Conservation (phyloP, 30 jellyfish, hydroid and myxozoan genomes). For the Chironex yamaguchii region DNA sequence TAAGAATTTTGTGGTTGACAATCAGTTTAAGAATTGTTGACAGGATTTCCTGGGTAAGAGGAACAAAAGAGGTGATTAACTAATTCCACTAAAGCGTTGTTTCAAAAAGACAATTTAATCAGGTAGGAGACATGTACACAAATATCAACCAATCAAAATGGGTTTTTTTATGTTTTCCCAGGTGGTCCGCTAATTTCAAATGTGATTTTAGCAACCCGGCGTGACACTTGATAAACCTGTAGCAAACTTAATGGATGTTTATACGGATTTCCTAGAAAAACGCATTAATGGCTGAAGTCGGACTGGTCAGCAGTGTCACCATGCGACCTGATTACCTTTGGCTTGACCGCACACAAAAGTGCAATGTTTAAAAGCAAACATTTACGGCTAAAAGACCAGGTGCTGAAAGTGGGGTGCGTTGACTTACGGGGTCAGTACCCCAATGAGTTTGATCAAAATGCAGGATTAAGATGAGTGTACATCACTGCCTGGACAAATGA, state of each 20-base stretch:
- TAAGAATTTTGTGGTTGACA: not conserved
- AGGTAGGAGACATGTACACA: not conserved
- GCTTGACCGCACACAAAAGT: no score
- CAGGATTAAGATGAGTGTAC: no score
- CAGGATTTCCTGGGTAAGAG: not conserved
- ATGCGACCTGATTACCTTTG: no score
- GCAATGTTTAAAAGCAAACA: no score
- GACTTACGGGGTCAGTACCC: no score
- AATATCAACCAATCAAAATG: not conserved
- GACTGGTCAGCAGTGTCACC: not conserved
- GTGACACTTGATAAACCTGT: not conserved
- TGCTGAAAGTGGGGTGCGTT: no score
- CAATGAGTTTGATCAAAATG: no score
- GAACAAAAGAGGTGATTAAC: not conserved
- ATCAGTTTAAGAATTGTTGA: not conserved
- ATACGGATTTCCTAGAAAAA: not conserved
- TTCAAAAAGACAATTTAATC: not conserved
- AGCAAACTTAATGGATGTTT: not conserved
- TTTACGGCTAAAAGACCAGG: no score
- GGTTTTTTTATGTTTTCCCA: not conserved
- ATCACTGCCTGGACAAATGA: no score
- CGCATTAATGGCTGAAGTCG: not conserved
- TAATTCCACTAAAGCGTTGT: not conserved
- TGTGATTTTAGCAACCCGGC: not conserved
- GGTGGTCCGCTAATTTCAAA: constrained; percentile 1